A percentile compares a stretch with the other conserved stretches of the same genome.
These are phyloP conservation scores for Leucoraja ocellata DNA, from an alignment of 2,797 vertebrate species.

Conservation along the genomic window DNA sequence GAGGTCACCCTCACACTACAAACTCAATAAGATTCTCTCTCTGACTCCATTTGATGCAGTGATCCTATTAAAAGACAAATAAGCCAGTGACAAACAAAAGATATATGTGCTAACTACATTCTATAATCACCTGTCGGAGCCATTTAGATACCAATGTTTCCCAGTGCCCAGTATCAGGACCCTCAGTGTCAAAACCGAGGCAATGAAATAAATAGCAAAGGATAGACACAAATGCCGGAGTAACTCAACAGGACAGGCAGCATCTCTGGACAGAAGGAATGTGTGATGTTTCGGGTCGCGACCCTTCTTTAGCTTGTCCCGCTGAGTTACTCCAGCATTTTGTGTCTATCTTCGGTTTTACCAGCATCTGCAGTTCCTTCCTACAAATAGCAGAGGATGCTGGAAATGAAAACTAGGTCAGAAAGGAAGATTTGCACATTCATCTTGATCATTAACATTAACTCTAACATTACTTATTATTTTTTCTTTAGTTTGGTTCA, in stretches of 20 bases:
- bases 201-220: background rate
- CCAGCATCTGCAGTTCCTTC: too few species aligned
- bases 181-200: background rate
- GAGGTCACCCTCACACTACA: background rate
- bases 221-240: too few species aligned
- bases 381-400: background rate
- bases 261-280: too few species aligned
- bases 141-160: background rate
- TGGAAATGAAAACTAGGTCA: background rate
- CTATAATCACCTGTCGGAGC: background rate
- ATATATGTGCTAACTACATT: background rate
- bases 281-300: too few species aligned
- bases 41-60: background rate
- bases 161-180: background rate
- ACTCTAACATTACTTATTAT: background rate
- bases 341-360: too few species aligned
- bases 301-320: too few species aligned
- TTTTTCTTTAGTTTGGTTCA: too few species aligned
- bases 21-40: constrained; percentile 22
- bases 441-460: background rate
- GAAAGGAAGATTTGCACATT: background rate
- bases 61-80: constrained; percentile 22
- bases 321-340: too few species aligned
- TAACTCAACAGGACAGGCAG: too few species aligned
- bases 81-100: background rate